Conservation (phyloP, 2,888 invertebrate genomes). For the Elegia similella region DNA sequence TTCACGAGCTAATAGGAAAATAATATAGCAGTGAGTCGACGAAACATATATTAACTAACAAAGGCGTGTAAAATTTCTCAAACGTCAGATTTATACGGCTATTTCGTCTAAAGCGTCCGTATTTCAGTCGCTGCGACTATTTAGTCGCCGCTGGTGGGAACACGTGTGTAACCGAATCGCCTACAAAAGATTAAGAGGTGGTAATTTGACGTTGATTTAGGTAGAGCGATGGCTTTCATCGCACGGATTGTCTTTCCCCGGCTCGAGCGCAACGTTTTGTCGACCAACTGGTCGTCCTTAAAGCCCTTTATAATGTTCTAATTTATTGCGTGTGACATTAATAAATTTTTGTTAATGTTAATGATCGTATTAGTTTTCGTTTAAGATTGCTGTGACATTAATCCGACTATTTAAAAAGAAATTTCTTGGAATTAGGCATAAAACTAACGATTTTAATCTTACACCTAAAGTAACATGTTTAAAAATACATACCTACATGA, state of each 20-base stretch:
- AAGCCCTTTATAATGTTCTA: conserved; percentile 52
- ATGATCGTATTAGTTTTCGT: conserved; percentile 28
- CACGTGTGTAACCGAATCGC: conserved; percentile 75
- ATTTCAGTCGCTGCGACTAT: conserved; percentile 46
- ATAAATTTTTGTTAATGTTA: conserved; percentile 41
- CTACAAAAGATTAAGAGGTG: conserved; percentile 77
- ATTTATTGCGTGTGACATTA: conserved; percentile 55
- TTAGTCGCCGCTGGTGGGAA: conserved; percentile 40
- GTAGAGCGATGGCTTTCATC: conserved; percentile 65
- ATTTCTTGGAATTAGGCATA: not conserved
- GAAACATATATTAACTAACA: conserved; percentile 65
- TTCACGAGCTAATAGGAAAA: conserved; percentile 62
- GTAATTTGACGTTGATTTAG: conserved; percentile 81
- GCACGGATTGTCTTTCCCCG: conserved; percentile 67
- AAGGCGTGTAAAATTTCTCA: conserved; percentile 75
- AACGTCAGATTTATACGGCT: conserved; percentile 69
- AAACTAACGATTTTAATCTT: not conserved
- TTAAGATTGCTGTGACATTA: conserved; percentile 22
- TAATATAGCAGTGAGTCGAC: conserved; percentile 58
- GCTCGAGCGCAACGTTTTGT: conserved; percentile 53
- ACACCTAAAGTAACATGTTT: no score
- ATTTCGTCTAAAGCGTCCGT: conserved; percentile 52
- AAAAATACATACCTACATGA: no score
- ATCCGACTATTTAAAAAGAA: conserved; percentile 1
- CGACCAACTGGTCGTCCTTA: conserved; percentile 36